Conservation (phyloP, 2,888 invertebrate genomes). For the Oligia fasciuncula region DNA sequence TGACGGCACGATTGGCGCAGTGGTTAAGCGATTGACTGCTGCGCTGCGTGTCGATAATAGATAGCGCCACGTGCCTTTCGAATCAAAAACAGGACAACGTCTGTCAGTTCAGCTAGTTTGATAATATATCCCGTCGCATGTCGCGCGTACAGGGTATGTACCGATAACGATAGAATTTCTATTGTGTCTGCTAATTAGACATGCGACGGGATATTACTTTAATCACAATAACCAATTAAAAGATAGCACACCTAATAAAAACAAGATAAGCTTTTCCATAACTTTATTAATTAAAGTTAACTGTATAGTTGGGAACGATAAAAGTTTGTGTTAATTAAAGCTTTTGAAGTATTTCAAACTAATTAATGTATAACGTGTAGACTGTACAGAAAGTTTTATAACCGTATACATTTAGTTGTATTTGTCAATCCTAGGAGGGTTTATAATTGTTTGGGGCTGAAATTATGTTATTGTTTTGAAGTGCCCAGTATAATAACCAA, state of each 20-base stretch:
- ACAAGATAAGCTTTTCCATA: constrained; percentile 10
- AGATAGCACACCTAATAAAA: background rate
- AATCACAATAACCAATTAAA: constrained; percentile 17
- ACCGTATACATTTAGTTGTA: background rate
- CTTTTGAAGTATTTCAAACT: constrained; percentile 51
- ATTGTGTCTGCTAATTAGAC: no score
- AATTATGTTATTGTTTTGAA: constrained; percentile 5
- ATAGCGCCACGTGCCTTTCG: no score
- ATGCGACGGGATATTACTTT: background rate
- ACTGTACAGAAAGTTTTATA: constrained; percentile 28
- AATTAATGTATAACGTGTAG: constrained; percentile 35
- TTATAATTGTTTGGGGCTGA: constrained; percentile 11
- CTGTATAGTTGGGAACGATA: constrained; percentile 35
- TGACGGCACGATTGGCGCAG: no score
- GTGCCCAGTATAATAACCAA: background rate
- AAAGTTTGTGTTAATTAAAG: constrained; percentile 46
- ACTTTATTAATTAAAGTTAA: constrained; percentile 44
- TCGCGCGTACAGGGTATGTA: no score
- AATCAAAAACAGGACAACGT: no score
- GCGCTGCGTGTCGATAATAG: no score
- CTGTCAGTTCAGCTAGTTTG: no score
- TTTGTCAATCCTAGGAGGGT: constrained; percentile 14
- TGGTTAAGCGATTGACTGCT: no score
- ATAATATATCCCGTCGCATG: no score
- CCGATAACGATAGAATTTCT: no score